Conservation (phyloP, 2,797 vertebrate species). For the Macrochelys suwanniensis region DNA sequence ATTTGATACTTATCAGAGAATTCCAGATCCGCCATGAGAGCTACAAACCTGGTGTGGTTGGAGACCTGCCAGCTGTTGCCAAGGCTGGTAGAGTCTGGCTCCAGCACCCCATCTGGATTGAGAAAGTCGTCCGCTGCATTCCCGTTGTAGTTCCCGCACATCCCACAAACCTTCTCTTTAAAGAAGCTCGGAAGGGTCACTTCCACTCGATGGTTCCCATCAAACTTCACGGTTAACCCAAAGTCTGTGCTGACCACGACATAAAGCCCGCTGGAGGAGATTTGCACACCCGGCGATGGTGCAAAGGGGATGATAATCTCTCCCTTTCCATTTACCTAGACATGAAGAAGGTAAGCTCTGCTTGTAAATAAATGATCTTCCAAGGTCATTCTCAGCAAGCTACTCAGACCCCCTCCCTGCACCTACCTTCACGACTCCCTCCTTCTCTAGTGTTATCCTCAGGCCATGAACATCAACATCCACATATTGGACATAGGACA, state of each 20-base stretch:
- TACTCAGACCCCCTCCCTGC: rapidly evolving
- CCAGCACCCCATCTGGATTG: conserved; percentile 50
- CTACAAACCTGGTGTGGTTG: conserved; percentile 40
- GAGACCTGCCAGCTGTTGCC: conserved; percentile 60
- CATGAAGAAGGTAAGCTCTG: not conserved
- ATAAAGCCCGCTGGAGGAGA: not conserved
- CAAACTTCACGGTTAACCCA: conserved; percentile 49
- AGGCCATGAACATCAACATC: conserved; percentile 57
- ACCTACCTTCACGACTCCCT: conserved; percentile 59
- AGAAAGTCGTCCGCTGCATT: conserved; percentile 43
- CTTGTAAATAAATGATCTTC: not conserved
- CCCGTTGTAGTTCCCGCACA: conserved; percentile 58
- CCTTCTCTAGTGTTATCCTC: conserved; percentile 70
- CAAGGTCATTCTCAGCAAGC: not conserved
- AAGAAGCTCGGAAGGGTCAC: conserved; percentile 37
- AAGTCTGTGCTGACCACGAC: conserved; percentile 41
- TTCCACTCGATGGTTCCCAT: conserved; percentile 40
- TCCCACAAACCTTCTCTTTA: conserved; percentile 36
- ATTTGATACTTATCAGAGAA: not conserved
- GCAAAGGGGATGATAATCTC: not conserved
- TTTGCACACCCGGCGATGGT: not conserved
- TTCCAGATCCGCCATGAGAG: not conserved
- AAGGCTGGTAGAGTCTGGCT: conserved; percentile 38
- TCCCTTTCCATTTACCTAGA: not conserved
- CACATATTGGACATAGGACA: conserved; percentile 70